Evolutionary conservation across 2,797 vertebrate species (phyloP).

Genomic region (Pristis pectinata): DNA sequence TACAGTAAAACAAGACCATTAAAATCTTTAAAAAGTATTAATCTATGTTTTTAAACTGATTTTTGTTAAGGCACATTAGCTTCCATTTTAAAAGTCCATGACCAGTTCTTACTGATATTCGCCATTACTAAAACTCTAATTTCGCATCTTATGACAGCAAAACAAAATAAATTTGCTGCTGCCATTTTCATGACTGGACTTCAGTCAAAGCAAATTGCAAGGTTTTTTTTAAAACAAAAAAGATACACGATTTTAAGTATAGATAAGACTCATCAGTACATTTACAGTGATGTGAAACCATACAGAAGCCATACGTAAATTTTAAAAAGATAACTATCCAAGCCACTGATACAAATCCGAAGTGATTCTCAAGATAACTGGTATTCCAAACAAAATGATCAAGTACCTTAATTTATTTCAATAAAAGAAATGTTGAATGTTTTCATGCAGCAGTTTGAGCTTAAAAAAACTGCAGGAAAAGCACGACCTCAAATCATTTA

Average conservation of each 20-base stretch:
- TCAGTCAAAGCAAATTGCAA: slow-evolving; percentile 6
- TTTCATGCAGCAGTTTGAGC: background rate
- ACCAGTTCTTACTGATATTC: background rate
- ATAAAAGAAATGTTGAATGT: background rate
- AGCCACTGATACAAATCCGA: background rate
- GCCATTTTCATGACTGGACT: slow-evolving; percentile 35
- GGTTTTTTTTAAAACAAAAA: background rate
- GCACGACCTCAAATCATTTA: background rate
- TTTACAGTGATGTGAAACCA: background rate
- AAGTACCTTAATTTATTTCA: background rate
- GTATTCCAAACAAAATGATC: background rate
- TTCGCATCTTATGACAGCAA: slow-evolving; percentile 30
- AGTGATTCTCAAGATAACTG: background rate
- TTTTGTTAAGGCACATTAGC: background rate
- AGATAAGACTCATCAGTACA: background rate
- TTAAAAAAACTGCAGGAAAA: background rate
- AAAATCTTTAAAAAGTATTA: background rate
- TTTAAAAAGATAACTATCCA: background rate
- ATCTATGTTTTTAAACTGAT: background rate
- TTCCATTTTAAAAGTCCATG: background rate
- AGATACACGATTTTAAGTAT: background rate
- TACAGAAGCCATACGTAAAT: background rate
- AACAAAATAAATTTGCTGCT: background rate
- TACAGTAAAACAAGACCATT: background rate
- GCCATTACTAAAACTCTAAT: background rate